Percentiles rank a stretch among this genome's conserved stretches.
Conservation (phyloP, 2,888 invertebrate genomes). For the Limulus polyphemus region DNA sequence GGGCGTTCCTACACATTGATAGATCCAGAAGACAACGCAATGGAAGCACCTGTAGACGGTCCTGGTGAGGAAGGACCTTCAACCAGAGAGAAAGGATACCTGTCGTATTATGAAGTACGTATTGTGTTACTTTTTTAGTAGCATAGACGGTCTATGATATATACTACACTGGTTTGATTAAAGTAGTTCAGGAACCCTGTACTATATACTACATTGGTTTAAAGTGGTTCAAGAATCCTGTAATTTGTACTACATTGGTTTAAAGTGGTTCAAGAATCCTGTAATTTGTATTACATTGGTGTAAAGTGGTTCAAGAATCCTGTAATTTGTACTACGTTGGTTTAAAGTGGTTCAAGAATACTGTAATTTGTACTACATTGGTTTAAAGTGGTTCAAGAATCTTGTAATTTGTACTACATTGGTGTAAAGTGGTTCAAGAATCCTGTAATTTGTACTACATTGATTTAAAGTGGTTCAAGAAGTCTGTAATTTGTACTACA, state of each 20-base stretch:
- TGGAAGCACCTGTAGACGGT: conserved; percentile 77
- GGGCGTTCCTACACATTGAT: conserved; percentile 78
- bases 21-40: conserved; percentile 67
- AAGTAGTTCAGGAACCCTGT: background rate
- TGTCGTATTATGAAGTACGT: conserved; percentile 65
- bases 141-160: background rate
- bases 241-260: too few relatives aligned
- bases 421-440: background rate
- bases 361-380: background rate
- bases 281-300: background rate
- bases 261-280: background rate
- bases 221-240: background rate
- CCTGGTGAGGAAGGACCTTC: conserved; percentile 83
- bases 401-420: too few relatives aligned
- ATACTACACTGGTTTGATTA: background rate
- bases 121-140: background rate
- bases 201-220: background rate
- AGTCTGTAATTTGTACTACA: too few relatives aligned
- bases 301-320: background rate
- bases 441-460: background rate
- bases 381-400: background rate
- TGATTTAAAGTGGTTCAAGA: background rate
- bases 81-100: conserved; percentile 79
- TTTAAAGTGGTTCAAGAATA: background rate
- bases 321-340: too few relatives aligned